These are phyloP conservation scores for Oppia nitens DNA, from an alignment of 1,140 invertebrate species.

Conservation along the genomic window DNA sequence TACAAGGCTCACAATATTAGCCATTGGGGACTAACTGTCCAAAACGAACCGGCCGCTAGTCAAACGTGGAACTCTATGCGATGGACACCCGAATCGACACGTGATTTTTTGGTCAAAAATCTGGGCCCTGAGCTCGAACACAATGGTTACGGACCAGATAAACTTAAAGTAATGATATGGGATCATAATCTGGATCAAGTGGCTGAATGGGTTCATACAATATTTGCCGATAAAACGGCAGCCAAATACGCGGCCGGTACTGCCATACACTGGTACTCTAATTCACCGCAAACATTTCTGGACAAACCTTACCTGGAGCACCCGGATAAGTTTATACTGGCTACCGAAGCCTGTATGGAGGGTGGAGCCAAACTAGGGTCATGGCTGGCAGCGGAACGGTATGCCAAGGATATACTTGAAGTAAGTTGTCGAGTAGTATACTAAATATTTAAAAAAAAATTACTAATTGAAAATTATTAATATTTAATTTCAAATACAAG, in stretches of 20 bases:
- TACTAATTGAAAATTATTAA: no score
- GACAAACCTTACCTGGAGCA: conserved; percentile 35
- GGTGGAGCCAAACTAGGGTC: conserved; percentile 14
- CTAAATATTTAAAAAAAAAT: no score
- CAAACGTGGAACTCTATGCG: conserved; percentile 33
- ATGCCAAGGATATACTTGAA: conserved; percentile 17
- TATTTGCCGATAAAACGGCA: conserved; percentile 23
- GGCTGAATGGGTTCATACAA: conserved; percentile 19
- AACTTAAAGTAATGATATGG: no score
- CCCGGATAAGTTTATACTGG: conserved; percentile 53
- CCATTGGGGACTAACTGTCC: conserved; percentile 33
- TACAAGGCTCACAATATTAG: conserved; percentile 8
- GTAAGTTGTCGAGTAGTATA: conserved; percentile 8
- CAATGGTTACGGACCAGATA: conserved; percentile 19
- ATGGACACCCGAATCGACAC: conserved; percentile 27
- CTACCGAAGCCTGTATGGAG: conserved; percentile 57
- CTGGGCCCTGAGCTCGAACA: conserved; percentile 24
- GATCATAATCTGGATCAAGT: no score
- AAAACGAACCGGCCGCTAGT: conserved; percentile 31
- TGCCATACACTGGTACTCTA: conserved; percentile 11
- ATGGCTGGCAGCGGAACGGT: conserved; percentile 13
- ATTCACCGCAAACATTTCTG: conserved; percentile 48
- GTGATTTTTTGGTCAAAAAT: conserved; percentile 27
- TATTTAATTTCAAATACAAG: conserved; percentile 23
- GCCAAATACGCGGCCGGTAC: no score